Percentiles rank a stretch among this genome's conserved stretches.
Conservation (phyloP, 2,113 vertebrate species). For the Cololabis saira region DNA sequence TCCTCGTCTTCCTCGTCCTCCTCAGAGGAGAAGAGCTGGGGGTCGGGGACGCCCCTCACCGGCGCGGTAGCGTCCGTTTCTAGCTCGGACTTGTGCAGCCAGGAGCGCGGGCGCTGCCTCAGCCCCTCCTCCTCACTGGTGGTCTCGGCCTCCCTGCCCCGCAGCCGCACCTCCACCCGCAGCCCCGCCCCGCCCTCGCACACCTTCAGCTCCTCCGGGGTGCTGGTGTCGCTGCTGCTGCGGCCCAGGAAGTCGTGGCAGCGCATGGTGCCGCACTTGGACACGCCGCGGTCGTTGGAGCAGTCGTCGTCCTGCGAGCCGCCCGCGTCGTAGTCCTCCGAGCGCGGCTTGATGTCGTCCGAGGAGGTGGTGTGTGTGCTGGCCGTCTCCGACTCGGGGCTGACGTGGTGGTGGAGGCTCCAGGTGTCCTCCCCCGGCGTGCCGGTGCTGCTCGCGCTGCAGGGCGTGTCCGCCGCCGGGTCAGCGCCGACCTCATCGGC, state of each 20-base stretch:
- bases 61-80: slow-evolving; percentile 57
- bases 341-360: slow-evolving; percentile 97
- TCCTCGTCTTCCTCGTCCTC: slow-evolving; percentile 94
- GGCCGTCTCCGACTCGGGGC: slow-evolving; percentile 92
- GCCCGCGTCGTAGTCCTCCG: slow-evolving; percentile 98
- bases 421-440: slow-evolving; percentile 85
- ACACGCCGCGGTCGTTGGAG: slow-evolving; percentile 90
- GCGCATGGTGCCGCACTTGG: slow-evolving; percentile 94
- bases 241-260: slow-evolving; percentile 96
- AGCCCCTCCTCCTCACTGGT: slow-evolving; percentile 92
- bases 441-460: slow-evolving; percentile 82
- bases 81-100: slow-evolving; percentile 78
- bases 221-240: slow-evolving; percentile 98
- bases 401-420: slow-evolving; percentile 87
- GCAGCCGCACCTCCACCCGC: slow-evolving; percentile 92
- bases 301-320: slow-evolving; percentile 97
- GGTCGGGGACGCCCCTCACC: slow-evolving; percentile 63
- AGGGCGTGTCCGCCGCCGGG: slow-evolving; percentile 74
- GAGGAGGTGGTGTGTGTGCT: slow-evolving; percentile 94
- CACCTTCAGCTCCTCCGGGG: slow-evolving; percentile 95
- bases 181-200: slow-evolving; percentile 87
- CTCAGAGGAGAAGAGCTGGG: slow-evolving; percentile 91
- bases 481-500: slow-evolving; percentile 52
- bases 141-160: slow-evolving; percentile 87
- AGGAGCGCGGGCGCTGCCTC: slow-evolving; percentile 83